Conservation (phyloP, 2,797 vertebrate species). For the Catamblyrhynchus diadema region DNA sequence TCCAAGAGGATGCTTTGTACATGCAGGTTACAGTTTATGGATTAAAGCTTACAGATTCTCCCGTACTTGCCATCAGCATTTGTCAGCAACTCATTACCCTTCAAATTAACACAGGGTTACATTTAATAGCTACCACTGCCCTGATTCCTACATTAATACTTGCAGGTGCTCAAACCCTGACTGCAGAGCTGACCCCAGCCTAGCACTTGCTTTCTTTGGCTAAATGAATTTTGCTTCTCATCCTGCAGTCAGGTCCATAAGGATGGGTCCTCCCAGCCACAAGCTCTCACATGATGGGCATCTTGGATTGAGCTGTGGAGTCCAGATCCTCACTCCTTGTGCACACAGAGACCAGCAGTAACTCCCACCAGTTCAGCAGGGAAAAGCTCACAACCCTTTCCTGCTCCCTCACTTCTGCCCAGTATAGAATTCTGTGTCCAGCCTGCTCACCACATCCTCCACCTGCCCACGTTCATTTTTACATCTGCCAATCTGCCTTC, state of each 20-base stretch:
- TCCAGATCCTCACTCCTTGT: neutral
- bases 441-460: neutral
- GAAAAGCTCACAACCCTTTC: neutral
- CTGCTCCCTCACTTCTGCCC: neutral
- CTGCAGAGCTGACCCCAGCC: neutral
- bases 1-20: neutral
- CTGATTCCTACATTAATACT: neutral
- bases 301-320: neutral
- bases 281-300: neutral
- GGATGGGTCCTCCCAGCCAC: neutral
- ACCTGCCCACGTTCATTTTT: fast-evolving
- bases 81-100: neutral
- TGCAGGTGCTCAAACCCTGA: neutral
- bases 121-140: neutral
- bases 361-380: neutral
- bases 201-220: neutral
- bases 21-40: neutral
- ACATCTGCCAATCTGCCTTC: neutral
- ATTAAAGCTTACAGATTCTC: neutral
- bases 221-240: neutral
- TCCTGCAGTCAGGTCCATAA: neutral
- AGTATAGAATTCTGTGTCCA: neutral
- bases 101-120: neutral
- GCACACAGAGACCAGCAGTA: neutral
- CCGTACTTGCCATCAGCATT: neutral